Evolutionary conservation across 37 sponge, comb jelly and placozoan species (phyloP).

Genomic region (Beroe ovata): DNA sequence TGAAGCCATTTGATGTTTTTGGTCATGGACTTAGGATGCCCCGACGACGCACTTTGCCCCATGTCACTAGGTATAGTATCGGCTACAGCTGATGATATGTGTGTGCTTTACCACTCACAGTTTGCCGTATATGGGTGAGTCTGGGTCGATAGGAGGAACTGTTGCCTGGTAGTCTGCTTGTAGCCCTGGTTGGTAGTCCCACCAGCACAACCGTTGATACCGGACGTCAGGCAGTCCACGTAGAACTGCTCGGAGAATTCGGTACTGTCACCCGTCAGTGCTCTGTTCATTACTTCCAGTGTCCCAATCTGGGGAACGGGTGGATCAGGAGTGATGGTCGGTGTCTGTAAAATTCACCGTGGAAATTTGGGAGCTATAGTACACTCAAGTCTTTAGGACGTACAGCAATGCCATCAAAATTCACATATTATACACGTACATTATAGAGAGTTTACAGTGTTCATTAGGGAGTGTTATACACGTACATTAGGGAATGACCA

Average conservation of each 20-base stretch:
- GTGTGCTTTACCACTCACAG: slow-evolving; percentile 27
- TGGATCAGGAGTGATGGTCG: no score
- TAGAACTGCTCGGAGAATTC: slow-evolving; percentile 23
- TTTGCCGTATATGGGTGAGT: not conserved
- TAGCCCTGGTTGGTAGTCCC: slow-evolving; percentile 36
- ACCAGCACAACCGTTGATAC: slow-evolving; percentile 17
- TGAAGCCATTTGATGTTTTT: no score
- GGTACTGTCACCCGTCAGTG: not conserved
- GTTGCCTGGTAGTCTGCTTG: slow-evolving; percentile 6
- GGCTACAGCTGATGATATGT: no score
- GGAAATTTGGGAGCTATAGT: no score
- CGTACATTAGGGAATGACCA: slow-evolving; percentile 34
- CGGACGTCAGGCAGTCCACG: not conserved
- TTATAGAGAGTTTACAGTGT: no score
- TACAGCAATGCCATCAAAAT: no score
- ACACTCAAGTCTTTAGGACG: no score
- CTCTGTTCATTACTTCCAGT: slow-evolving; percentile 21
- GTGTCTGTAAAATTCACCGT: no score
- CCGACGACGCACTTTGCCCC: no score
- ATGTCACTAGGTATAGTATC: no score
- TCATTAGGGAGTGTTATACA: not conserved
- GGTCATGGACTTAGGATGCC: no score
- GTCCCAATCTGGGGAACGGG: not conserved
- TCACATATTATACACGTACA: no score
- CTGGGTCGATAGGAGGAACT: not conserved